phyloP scores from a whole-genome alignment of 2,888 invertebrate genomes.

The Tridacna crocea region DNA sequence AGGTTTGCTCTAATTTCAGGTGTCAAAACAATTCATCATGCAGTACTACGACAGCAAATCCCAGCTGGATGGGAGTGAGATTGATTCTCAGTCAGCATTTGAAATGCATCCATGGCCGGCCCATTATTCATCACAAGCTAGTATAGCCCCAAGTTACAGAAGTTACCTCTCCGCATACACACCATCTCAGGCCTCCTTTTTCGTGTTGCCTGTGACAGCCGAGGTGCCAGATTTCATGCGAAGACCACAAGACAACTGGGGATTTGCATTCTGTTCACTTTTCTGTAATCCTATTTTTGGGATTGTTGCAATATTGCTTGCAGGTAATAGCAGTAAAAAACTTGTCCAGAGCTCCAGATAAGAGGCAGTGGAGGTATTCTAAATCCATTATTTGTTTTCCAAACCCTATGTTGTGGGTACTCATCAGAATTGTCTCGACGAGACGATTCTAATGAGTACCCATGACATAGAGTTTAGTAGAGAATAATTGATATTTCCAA shows the following conservation, averaged over 20 bases:
- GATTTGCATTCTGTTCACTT: conserved; percentile 75
- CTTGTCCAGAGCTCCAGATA: too few species aligned
- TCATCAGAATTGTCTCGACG: too few species aligned
- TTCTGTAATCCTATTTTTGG: conserved; percentile 79
- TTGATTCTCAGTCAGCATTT: conserved; percentile 71
- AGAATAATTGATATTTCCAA: too few species aligned
- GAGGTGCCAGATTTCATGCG: conserved; percentile 73
- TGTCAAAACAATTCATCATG: conserved; percentile 28
- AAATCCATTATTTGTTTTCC: too few species aligned
- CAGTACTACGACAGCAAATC: conserved; percentile 59
- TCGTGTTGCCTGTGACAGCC: conserved; percentile 76
- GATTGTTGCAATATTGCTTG: conserved; percentile 74
- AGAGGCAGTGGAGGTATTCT: neutral
- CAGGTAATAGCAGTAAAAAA: conserved; percentile 66
- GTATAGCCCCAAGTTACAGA: conserved; percentile 71
- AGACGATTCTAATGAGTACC: too few species aligned
- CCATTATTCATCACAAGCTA: conserved; percentile 75
- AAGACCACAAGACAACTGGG: conserved; percentile 76
- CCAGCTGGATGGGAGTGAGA: conserved; percentile 69
- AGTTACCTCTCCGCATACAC: conserved; percentile 78
- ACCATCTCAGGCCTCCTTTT: conserved; percentile 75
- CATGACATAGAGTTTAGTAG: too few species aligned
- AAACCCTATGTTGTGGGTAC: too few species aligned
- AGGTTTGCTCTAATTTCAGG: too few species aligned
- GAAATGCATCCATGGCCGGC: conserved; percentile 73